These are phyloP conservation scores for Mayetiola destructor DNA, from an alignment of 2,888 invertebrate species.

Conservation along the genomic window DNA sequence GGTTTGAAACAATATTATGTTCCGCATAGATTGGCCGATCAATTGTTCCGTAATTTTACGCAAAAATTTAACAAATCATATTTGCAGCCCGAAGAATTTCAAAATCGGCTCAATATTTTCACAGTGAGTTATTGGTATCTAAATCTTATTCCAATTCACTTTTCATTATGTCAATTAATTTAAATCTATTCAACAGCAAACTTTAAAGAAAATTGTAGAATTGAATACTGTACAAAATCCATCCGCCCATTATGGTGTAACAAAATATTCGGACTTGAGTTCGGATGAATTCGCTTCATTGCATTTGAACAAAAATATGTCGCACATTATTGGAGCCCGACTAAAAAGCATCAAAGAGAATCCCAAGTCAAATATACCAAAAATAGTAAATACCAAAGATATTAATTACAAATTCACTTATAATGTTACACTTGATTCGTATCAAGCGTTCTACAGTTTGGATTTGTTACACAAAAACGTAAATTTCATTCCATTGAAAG, in stretches of 20 bases:
- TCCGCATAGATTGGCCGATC: not conserved
- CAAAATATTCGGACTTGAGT: constrained; percentile 47
- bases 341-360: constrained; percentile 16
- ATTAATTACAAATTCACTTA: not conserved
- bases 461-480: constrained; percentile 20
- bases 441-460: constrained; percentile 17
- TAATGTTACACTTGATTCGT: not conserved
- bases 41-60: not conserved
- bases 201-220: not conserved
- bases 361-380: constrained; percentile 15
- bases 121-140: not conserved
- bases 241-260: constrained; percentile 43
- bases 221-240: not conserved
- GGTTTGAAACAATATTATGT: not conserved
- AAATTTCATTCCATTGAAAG: constrained; percentile 34
- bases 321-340: not conserved
- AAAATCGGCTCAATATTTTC: constrained; percentile 2
- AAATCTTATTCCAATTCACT: not conserved
- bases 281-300: constrained; percentile 42
- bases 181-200: not conserved
- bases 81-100: not conserved
- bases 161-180: too few species aligned
- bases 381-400: not conserved
- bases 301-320: constrained; percentile 32
- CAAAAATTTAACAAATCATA: constrained; percentile 9